Evolutionary conservation across 2,888 invertebrate genomes (phyloP).

Genomic region (Noctua pronuba): DNA sequence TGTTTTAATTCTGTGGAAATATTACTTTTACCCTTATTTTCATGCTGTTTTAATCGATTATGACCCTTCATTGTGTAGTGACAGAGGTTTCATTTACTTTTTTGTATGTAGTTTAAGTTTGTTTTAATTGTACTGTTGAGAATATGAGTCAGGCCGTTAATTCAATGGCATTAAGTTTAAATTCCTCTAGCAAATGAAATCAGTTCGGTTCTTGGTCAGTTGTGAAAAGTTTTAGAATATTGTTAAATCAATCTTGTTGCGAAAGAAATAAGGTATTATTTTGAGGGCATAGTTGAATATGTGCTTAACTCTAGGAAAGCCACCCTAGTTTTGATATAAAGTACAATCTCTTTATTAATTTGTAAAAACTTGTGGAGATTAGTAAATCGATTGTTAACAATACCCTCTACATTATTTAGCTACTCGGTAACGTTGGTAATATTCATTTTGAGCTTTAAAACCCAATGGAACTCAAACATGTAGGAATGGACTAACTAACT

Average conservation of each 20-base stretch:
- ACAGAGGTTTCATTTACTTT: conserved; percentile 24
- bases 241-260: neutral
- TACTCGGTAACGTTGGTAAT: conserved; percentile 2
- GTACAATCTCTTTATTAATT: conserved; percentile 73
- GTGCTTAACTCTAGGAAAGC: conserved; percentile 56
- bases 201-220: conserved; percentile 13
- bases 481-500: neutral
- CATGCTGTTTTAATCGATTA: neutral
- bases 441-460: conserved; percentile 22
- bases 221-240: neutral
- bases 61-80: neutral
- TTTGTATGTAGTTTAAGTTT: conserved; percentile 6
- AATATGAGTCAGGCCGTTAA: conserved; percentile 19
- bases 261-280: conserved; percentile 6
- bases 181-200: conserved; percentile 35
- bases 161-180: conserved; percentile 17
- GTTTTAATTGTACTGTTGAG: conserved; percentile 35
- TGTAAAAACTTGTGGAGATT: conserved; percentile 72
- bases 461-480: neutral
- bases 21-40: neutral
- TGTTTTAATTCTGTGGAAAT: conserved; percentile 56
- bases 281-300: neutral
- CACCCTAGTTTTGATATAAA: conserved; percentile 53
- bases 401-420: conserved; percentile 43
- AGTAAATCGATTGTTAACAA: conserved; percentile 59